These are phyloP conservation scores for Polypterus senegalus DNA, from an alignment of 2,113 vertebrate species.

Conservation along the genomic window DNA sequence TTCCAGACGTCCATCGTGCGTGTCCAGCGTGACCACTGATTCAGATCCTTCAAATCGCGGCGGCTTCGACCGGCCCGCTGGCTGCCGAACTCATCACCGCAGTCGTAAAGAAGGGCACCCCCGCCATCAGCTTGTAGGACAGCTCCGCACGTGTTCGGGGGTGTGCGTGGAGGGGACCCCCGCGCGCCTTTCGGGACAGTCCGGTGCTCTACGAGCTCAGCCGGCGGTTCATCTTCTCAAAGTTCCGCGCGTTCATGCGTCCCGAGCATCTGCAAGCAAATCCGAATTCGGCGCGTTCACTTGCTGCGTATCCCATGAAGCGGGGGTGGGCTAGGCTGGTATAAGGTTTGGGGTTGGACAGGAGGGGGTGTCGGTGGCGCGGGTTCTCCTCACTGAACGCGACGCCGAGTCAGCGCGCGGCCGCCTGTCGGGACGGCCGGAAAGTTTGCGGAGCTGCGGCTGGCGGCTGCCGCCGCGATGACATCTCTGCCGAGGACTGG, in stretches of 20 bases:
- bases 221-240: no score
- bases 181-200: background rate
- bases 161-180: background rate
- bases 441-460: slow-evolving; percentile 1
- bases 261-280: no score
- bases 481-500: slow-evolving; percentile 3
- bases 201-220: no score
- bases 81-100: no score
- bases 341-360: background rate
- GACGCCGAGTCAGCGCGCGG: background rate
- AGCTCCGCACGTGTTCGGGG: background rate
- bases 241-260: no score
- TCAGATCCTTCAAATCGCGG: no score
- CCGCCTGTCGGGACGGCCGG: background rate
- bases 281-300: no score
- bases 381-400: no score
- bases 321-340: background rate
- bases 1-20: slow-evolving; percentile 1
- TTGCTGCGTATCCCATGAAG: slow-evolving; percentile 6
- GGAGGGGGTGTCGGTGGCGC: slow-evolving; percentile 7
- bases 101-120: slow-evolving; percentile 2
- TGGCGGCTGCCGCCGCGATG: slow-evolving; percentile 23
- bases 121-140: slow-evolving; percentile 15
- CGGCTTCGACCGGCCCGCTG: no score
- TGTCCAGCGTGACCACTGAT: no score